Percentiles rank a stretch among this genome's conserved stretches.
Evolutionary conservation across 1,140 invertebrate genomes (phyloP).

Genomic region (Apis dorsata): DNA sequence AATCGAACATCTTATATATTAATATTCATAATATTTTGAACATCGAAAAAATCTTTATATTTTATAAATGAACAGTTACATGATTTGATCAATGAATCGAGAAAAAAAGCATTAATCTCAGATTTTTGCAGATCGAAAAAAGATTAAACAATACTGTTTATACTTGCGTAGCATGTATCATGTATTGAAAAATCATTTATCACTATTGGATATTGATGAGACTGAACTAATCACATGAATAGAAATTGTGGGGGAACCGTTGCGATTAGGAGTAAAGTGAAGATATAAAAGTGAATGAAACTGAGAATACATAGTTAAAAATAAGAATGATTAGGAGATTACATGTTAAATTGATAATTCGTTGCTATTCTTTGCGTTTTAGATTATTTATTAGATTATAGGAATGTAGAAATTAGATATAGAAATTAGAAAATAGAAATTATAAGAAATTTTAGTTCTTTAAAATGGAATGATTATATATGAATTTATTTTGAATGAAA

Average conservation of each 20-base stretch:
- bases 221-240: background rate
- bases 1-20: too few relatives aligned
- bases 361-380: background rate
- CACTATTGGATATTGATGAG: background rate
- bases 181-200: background rate
- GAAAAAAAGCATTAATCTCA: background rate
- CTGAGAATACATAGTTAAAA: background rate
- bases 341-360: slow-evolving; percentile 1
- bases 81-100: background rate
- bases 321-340: background rate
- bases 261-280: background rate
- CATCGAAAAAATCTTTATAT: background rate
- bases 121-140: background rate
- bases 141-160: background rate
- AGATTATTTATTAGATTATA: background rate
- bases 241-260: background rate
- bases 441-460: too few relatives aligned
- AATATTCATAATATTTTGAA: too few relatives aligned
- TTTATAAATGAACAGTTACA: too few relatives aligned
- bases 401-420: background rate
- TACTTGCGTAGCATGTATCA: background rate
- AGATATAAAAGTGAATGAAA: background rate
- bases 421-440: too few relatives aligned
- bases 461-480: too few relatives aligned
- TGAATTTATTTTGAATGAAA: too few relatives aligned